Percentiles rank a stretch among this genome's conserved stretches.
phyloP scores from a whole-genome alignment of 1,140 invertebrate species.

The Theocolax elegans region DNA sequence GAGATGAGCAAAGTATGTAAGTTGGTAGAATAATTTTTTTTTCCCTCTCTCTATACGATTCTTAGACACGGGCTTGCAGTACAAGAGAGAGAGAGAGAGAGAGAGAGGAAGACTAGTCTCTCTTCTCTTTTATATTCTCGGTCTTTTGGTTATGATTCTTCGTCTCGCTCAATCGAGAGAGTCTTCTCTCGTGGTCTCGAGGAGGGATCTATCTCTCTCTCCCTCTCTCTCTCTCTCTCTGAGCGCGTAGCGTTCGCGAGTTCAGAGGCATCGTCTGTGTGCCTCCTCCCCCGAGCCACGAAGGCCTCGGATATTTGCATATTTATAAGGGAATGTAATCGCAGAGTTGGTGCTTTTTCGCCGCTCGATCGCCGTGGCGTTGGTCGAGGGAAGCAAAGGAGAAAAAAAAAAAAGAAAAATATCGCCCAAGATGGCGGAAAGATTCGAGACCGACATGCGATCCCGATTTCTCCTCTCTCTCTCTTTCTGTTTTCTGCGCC shows the following conservation, averaged over 20 bases:
- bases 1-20: no score
- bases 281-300: conserved; percentile 44
- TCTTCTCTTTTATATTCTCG: no score
- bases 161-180: no score
- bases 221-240: conserved; percentile 39
- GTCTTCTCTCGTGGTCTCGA: conserved; percentile 60
- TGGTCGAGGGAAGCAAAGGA: no score
- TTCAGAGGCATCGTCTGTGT: no score
- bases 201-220: conserved; percentile 40
- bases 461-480: conserved; percentile 61
- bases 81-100: conserved; percentile 17
- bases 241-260: conserved; percentile 19
- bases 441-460: conserved; percentile 67
- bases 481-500: conserved; percentile 40
- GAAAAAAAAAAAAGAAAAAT: no score
- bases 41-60: no score
- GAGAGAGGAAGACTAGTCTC: not conserved
- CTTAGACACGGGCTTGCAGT: not conserved
- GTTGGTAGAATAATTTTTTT: no score
- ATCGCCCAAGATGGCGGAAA: conserved; percentile 66
- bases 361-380: conserved; percentile 53
- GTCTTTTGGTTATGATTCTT: no score
- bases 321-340: conserved; percentile 69
- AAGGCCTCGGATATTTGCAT: conserved; percentile 65
- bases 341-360: conserved; percentile 63